These are phyloP conservation scores for Punctoribates punctum DNA, from an alignment of 2,888 invertebrate species.

Conservation along the genomic window DNA sequence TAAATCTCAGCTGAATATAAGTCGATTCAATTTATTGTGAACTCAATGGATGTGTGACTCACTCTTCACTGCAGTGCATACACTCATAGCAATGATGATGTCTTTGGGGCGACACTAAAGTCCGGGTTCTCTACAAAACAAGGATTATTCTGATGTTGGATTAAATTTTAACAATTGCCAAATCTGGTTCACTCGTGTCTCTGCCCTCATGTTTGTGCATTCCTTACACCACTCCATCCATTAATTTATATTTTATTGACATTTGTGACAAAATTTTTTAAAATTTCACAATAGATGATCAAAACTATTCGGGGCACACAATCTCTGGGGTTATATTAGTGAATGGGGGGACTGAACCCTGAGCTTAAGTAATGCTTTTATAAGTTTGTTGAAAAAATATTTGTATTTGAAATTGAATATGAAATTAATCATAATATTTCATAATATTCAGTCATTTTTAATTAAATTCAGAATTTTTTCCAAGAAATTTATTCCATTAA, in stretches of 20 bases:
- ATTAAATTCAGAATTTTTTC: too few relatives aligned
- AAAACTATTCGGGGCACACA: not conserved
- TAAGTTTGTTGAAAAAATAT: not conserved
- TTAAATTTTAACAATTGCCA: not conserved
- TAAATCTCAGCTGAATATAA: constrained; percentile 1
- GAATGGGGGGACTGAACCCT: not conserved
- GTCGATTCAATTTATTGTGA: not conserved
- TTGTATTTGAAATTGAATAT: not conserved
- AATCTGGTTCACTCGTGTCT: not conserved
- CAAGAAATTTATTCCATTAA: too few relatives aligned
- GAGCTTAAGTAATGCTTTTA: not conserved
- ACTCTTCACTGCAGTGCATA: constrained; percentile 11
- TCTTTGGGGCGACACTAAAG: not conserved
- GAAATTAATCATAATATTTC: too few relatives aligned
- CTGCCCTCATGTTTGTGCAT: not conserved
- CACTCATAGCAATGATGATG: not conserved
- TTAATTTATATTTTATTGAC: constrained; percentile 16
- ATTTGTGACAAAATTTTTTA: constrained; percentile 9
- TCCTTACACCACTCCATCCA: not conserved
- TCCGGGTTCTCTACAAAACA: not conserved
- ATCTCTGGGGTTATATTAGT: not conserved
- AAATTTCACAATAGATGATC: not conserved
- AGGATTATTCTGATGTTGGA: constrained; percentile 3
- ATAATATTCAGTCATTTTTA: too few relatives aligned
- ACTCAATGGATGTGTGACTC: not conserved